A percentile compares a stretch with the other conserved stretches of the same genome.
phyloP scores from a whole-genome alignment of 2,113 vertebrate species.

The Rhodinocichla rosea region DNA sequence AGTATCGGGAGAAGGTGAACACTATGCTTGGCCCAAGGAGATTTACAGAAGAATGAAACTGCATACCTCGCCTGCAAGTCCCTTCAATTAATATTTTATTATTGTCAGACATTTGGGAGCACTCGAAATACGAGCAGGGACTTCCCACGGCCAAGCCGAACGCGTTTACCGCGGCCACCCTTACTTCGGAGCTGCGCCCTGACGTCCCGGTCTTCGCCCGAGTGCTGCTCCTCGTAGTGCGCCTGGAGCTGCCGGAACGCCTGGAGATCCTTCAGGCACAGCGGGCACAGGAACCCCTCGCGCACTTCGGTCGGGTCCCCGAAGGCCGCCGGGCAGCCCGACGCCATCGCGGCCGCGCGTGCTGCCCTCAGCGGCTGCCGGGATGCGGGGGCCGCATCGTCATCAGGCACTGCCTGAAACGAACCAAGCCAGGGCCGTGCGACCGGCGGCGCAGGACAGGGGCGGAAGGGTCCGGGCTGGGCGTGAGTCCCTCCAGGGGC shows the following conservation, averaged over 20 bases:
- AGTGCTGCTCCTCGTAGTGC: constrained; percentile 95
- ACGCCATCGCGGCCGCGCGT: constrained; percentile 75
- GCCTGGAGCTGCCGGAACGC: constrained; percentile 92
- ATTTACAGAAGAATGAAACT: rapidly evolving
- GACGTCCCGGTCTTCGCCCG: constrained; percentile 85
- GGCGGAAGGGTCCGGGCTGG: not conserved
- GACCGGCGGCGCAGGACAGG: too few relatives aligned
- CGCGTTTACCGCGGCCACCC: not conserved
- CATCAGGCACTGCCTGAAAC: not conserved
- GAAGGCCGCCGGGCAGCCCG: constrained; percentile 79
- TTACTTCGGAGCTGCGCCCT: constrained; percentile 90
- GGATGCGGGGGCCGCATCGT: not conserved
- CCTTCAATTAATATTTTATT: rapidly evolving
- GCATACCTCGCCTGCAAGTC: rapidly evolving
- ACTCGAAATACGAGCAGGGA: not conserved
- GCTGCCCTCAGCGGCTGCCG: not conserved
- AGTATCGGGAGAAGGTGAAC: rapidly evolving
- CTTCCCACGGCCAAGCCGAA: not conserved
- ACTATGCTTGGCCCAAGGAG: not conserved
- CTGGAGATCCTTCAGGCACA: constrained; percentile 95
- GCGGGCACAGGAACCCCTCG: constrained; percentile 93
- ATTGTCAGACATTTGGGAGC: not conserved
- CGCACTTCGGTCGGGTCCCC: constrained; percentile 86
- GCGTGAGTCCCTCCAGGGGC: rapidly evolving
- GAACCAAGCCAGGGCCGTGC: not conserved